Evolutionary conservation across 1,140 invertebrate species (phyloP).

Genomic region (Pseudomyrmex cubaensis): DNA sequence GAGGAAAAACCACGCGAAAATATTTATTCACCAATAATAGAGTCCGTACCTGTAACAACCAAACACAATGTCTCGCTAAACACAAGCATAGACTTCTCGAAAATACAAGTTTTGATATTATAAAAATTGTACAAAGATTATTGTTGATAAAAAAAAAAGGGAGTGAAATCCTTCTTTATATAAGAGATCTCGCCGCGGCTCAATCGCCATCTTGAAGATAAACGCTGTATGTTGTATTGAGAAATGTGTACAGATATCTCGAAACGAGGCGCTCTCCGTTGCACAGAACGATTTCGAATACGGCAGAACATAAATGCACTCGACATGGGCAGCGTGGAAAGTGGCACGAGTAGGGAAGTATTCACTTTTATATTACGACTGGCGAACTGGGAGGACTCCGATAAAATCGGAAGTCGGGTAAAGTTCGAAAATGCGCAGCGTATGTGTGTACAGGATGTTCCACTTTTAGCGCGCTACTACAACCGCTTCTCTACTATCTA

Average conservation of each 20-base stretch:
- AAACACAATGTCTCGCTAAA: background rate
- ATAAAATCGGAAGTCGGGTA: slow-evolving; percentile 75
- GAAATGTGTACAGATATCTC: background rate
- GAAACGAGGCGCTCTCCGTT: slow-evolving; percentile 46
- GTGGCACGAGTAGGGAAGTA: slow-evolving; percentile 58
- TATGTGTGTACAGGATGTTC: background rate
- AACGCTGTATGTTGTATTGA: background rate
- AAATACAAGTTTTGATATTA: background rate
- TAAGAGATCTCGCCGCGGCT: too few relatives aligned
- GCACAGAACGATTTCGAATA: slow-evolving; percentile 74
- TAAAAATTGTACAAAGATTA: background rate
- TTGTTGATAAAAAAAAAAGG: background rate
- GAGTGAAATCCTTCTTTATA: background rate
- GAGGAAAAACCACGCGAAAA: background rate
- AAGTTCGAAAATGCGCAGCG: slow-evolving; percentile 35
- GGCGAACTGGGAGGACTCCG: slow-evolving; percentile 73
- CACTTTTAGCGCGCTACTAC: background rate
- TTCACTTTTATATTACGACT: slow-evolving; percentile 75
- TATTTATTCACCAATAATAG: background rate
- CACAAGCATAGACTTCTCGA: background rate
- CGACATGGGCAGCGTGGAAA: slow-evolving; percentile 62
- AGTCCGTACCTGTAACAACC: background rate
- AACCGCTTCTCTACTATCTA: background rate
- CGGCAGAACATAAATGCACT: slow-evolving; percentile 75
- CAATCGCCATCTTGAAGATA: background rate